phyloP scores from a whole-genome alignment of 2,888 invertebrate species.

The Latheticus oryzae region DNA sequence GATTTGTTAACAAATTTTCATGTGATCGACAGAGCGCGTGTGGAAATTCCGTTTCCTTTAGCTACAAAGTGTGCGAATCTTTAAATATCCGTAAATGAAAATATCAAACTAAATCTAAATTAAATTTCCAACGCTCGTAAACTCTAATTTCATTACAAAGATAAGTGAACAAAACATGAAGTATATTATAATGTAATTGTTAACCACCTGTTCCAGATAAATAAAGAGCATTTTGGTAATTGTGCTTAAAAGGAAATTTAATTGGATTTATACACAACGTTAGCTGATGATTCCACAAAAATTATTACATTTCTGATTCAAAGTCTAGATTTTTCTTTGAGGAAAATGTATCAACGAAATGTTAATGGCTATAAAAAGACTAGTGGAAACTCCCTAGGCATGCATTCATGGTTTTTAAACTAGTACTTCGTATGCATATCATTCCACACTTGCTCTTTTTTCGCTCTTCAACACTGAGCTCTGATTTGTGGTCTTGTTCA shows the following conservation, averaged over 20 bases:
- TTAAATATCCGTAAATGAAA: neutral
- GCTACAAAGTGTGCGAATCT: no score
- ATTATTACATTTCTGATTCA: no score
- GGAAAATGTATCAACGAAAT: neutral
- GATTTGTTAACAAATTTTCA: no score
- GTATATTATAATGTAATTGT: slow-evolving; percentile 19
- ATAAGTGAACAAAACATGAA: slow-evolving; percentile 8
- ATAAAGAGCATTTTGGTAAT: slow-evolving; percentile 4
- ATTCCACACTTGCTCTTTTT: slow-evolving; percentile 11
- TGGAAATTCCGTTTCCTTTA: slow-evolving; percentile 4
- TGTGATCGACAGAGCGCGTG: slow-evolving; percentile 5
- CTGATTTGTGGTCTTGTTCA: slow-evolving; percentile 12
- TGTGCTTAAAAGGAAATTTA: neutral
- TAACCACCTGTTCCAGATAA: slow-evolving; percentile 22
- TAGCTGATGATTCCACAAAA: no score
- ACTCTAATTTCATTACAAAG: slow-evolving; percentile 14
- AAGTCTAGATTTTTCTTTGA: neutral
- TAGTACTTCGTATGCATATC: slow-evolving; percentile 14
- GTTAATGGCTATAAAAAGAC: slow-evolving; percentile 2
- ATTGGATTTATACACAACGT: no score
- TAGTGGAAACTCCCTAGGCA: neutral
- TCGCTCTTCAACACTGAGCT: slow-evolving; percentile 4
- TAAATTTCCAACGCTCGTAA: slow-evolving; percentile 13
- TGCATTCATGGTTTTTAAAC: slow-evolving; percentile 3
- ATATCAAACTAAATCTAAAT: slow-evolving; percentile 4